Evolutionary conservation across 2,888 invertebrate genomes (phyloP).

Genomic region (Cyaniris semiargus): DNA sequence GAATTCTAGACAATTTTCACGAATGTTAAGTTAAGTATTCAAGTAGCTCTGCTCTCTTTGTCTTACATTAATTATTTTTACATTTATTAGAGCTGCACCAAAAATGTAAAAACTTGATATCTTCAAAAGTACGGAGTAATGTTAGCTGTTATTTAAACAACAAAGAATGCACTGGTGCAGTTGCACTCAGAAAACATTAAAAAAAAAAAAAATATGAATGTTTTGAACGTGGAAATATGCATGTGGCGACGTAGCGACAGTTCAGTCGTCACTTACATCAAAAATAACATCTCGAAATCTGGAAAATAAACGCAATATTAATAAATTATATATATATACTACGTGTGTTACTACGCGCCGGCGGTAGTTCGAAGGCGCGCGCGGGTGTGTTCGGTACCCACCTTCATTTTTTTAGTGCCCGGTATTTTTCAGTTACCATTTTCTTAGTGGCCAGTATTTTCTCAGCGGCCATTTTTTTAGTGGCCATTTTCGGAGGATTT

Average conservation of each 20-base stretch:
- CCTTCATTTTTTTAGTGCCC: constrained; percentile 31
- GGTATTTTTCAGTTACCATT: background rate
- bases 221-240: background rate
- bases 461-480: constrained; percentile 49
- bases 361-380: constrained; percentile 62
- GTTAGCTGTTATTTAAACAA: background rate
- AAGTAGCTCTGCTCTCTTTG: too few species aligned
- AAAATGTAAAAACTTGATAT: background rate
- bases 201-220: background rate
- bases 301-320: constrained; percentile 64
- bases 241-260: constrained; percentile 33
- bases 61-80: too few species aligned
- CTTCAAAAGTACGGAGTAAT: background rate
- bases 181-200: background rate
- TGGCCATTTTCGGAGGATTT: constrained; percentile 46
- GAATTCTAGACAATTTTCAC: too few species aligned
- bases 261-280: constrained; percentile 43
- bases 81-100: background rate
- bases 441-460: constrained; percentile 48
- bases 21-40: too few species aligned
- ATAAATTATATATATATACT: constrained; percentile 65
- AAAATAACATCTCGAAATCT: constrained; percentile 56
- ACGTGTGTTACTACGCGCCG: constrained; percentile 49
- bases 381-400: constrained; percentile 58
- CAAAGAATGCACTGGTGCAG: background rate